These are phyloP conservation scores for Cerastis leucographa DNA, from an alignment of 2,888 invertebrate species.

Conservation along the genomic window DNA sequence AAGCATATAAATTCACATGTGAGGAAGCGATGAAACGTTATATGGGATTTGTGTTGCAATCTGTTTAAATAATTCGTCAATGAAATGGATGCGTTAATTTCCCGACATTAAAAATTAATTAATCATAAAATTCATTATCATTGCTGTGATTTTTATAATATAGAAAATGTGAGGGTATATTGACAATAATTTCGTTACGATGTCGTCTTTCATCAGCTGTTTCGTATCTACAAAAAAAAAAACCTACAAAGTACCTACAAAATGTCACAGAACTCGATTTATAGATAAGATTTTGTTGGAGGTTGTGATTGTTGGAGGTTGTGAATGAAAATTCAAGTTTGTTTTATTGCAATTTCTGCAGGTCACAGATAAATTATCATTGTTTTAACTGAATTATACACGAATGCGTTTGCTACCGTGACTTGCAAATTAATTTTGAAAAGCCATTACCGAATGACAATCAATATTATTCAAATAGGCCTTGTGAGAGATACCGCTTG, in stretches of 20 bases:
- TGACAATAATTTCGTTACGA: constrained; percentile 12
- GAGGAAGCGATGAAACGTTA: not conserved
- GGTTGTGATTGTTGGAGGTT: too few species aligned
- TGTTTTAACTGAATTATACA: not conserved
- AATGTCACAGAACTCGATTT: not conserved
- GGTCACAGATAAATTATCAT: not conserved
- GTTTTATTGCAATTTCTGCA: not conserved
- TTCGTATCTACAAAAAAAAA: constrained; percentile 16
- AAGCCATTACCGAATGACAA: not conserved
- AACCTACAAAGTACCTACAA: not conserved
- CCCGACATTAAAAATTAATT: not conserved
- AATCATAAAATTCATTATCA: not conserved
- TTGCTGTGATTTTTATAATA: not conserved
- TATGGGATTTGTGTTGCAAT: not conserved
- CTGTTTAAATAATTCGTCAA: not conserved
- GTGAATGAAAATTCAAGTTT: not conserved
- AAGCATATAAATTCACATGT: not conserved
- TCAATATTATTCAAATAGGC: not conserved
- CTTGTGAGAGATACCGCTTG: constrained; percentile 21
- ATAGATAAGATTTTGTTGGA: too few species aligned
- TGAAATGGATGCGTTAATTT: not conserved
- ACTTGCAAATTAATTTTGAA: constrained; percentile 16
- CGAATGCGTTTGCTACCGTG: constrained; percentile 6
- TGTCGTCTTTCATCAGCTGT: constrained; percentile 39
- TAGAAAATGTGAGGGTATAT: constrained; percentile 29